Evolutionary conservation across 2,888 invertebrate genomes (phyloP).

Genomic region (Drosophila acutilabella): DNA sequence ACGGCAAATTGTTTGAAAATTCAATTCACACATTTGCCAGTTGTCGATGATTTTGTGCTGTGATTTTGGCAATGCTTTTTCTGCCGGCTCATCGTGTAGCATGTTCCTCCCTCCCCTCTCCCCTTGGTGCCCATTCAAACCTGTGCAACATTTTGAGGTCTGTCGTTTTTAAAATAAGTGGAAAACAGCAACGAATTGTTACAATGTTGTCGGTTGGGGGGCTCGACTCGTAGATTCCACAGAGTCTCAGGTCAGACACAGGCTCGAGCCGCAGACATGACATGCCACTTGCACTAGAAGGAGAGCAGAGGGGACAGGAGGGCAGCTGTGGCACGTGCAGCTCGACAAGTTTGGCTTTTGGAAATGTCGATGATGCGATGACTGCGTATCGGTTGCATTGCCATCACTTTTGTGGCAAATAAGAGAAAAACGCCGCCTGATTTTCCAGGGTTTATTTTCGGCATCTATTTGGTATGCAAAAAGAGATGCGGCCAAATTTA

Average conservation of each 20-base stretch:
- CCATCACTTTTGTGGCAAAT: conserved; percentile 50
- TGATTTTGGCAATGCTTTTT: conserved; percentile 67
- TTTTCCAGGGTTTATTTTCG: conserved; percentile 27
- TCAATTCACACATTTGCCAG: conserved; percentile 83
- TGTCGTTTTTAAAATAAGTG: conserved; percentile 72
- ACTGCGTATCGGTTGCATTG: conserved; percentile 71
- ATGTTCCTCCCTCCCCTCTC: background rate
- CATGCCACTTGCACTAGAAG: background rate
- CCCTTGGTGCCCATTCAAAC: conserved; percentile 9
- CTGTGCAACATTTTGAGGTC: conserved; percentile 2
- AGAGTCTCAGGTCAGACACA: conserved; percentile 32
- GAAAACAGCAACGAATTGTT: conserved; percentile 80
- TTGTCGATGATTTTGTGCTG: conserved; percentile 80
- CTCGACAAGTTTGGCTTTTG: conserved; percentile 27
- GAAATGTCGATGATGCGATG: conserved; percentile 47
- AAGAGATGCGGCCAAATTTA: conserved; percentile 74
- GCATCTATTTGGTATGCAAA: conserved; percentile 75
- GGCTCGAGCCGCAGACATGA: conserved; percentile 25
- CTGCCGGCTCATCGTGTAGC: conserved; percentile 57
- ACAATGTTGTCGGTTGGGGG: conserved; percentile 56
- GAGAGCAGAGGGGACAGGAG: background rate
- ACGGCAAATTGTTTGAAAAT: conserved; percentile 81
- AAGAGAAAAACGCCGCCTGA: conserved; percentile 56
- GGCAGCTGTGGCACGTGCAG: conserved; percentile 54
- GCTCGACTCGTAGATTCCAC: conserved; percentile 26